Evolutionary conservation across 2,888 invertebrate genomes (phyloP).

Genomic region (Drosophila histrio): DNA sequence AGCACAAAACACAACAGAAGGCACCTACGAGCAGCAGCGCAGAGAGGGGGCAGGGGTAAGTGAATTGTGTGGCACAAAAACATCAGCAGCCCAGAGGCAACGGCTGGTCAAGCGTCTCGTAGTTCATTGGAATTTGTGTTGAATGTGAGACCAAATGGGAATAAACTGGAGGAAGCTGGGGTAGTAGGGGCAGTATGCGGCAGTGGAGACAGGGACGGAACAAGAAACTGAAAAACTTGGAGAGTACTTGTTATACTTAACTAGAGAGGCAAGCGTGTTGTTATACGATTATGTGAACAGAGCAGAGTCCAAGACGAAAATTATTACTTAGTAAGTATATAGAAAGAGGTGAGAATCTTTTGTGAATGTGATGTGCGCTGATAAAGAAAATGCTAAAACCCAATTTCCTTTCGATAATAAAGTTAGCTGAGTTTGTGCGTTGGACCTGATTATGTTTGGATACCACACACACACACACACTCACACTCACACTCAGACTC

Average conservation of each 20-base stretch:
- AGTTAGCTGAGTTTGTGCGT: slow-evolving; percentile 1
- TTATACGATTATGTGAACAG: slow-evolving; percentile 1
- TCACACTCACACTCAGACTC: neutral
- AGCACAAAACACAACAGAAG: slow-evolving; percentile 18
- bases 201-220: slow-evolving; percentile 4
- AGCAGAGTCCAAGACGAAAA: neutral
- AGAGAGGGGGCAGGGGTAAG: no score
- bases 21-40: slow-evolving; percentile 4
- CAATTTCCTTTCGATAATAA: slow-evolving; percentile 17
- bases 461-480: slow-evolving; percentile 15
- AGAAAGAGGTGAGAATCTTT: neutral
- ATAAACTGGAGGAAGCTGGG: slow-evolving; percentile 39
- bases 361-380: neutral
- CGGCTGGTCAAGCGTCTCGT: slow-evolving; percentile 47
- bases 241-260: slow-evolving; percentile 25
- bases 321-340: neutral
- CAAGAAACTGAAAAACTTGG: slow-evolving; percentile 26
- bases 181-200: slow-evolving; percentile 4
- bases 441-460: slow-evolving; percentile 33
- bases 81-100: slow-evolving; percentile 20
- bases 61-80: slow-evolving; percentile 13
- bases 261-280: slow-evolving; percentile 12
- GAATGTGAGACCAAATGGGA: slow-evolving; percentile 46
- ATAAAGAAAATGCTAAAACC: slow-evolving; percentile 2
- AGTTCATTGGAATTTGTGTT: slow-evolving; percentile 57